Evolutionary conservation across 2,888 invertebrate genomes (phyloP), one percentile per base, ranked within the genome.

Genomic region (Caenorhabditis uteleia): DNA sequence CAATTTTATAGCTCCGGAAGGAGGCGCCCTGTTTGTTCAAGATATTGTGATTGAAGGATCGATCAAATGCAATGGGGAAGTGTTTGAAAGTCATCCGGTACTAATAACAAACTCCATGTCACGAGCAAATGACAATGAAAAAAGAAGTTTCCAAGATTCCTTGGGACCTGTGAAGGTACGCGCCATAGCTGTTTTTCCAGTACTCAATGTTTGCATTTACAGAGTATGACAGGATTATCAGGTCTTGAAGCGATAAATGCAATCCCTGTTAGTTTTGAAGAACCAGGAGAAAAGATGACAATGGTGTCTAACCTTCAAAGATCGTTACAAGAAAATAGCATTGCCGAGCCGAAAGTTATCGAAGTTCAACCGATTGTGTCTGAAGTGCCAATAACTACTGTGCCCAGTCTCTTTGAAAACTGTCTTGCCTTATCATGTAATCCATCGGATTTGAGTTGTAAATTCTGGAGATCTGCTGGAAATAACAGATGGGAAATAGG

Each of bases 401-500:
- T 51, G 16, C 68, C 73, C 36, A 61, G 65, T n/a, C 62, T 73
- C 2, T 70, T 73, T 16, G 73, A 70, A 43, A 68, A 58, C 12
- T 73, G 73, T 47, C 48, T 73, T 7, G 68, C 72, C n/a, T 50
- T 75, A 25, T 68, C 70, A 27, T 75, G 75, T 44, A 75, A 75
- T 50, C 75, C 75, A 31, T 72, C 75, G 21, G 75, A 77, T 40
- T 56, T 75, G 46, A 72, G 66, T 51, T 77, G 77, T 61, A 75
- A 75, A 51, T 76, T 76, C 54, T 77, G 77, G 77, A 18, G 72
- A 44, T 73, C 72, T 39, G 64, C 70, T 26, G 75, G 77, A 20
- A 69, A 70, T 42, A 75, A 75, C 49, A 62, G 70, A 18, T 77
- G 77, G 77, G 77, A 75, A 55, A 73, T 77, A 45, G 77, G 72